These are phyloP conservation scores for Pipistrellus kuhlii DNA, from an alignment of 2,797 vertebrate genomes.

Conservation along the genomic window DNA sequence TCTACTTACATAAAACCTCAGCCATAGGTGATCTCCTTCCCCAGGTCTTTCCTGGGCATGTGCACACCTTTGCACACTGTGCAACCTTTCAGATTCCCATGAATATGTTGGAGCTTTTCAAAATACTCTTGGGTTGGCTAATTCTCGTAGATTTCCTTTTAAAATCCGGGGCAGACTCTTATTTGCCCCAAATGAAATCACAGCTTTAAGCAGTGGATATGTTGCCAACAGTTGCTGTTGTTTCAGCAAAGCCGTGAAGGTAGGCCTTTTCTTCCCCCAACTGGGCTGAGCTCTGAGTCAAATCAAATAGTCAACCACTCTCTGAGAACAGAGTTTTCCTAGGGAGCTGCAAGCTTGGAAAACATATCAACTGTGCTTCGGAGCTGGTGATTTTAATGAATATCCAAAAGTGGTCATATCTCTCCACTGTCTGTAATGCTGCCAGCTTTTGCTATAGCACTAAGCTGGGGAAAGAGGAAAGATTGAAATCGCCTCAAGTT, in stretches of 20 bases:
- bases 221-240: conserved; percentile 55
- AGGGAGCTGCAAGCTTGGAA: conserved; percentile 49
- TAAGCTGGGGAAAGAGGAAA: background rate
- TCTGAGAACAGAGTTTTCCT: conserved; percentile 53
- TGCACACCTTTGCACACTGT: background rate
- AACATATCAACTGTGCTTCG: conserved; percentile 57
- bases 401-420: conserved; percentile 4
- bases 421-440: background rate
- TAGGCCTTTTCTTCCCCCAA: conserved; percentile 21
- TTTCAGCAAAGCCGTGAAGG: conserved; percentile 8
- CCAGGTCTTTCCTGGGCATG: background rate
- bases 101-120: conserved; percentile 15
- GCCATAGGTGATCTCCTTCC: background rate
- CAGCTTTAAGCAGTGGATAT: background rate
- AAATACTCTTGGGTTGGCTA: background rate
- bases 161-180: conserved; percentile 52
- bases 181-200: conserved; percentile 55
- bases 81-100: conserved; percentile 15
- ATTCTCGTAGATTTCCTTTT: conserved; percentile 68
- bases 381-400: background rate
- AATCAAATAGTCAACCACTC: conserved; percentile 56
- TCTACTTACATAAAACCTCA: background rate
- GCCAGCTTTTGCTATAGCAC: background rate
- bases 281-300: conserved; percentile 34
- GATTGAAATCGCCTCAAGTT: background rate